A percentile compares a stretch with the other conserved stretches of the same genome.
phyloP scores from a whole-genome alignment of 2,113 vertebrate species.

The Aepyceros melampus region DNA sequence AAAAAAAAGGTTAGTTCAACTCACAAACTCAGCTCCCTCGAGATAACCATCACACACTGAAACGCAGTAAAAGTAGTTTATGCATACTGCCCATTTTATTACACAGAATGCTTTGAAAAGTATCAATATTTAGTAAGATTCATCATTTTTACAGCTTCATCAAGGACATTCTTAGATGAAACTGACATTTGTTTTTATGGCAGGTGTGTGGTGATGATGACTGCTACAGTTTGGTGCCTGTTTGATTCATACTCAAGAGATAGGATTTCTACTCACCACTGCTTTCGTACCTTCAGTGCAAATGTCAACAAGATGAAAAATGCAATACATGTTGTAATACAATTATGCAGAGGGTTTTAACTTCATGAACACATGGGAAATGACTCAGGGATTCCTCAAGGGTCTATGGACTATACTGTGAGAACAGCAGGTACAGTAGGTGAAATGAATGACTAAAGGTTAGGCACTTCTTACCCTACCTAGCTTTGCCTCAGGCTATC shows the following conservation, averaged over 20 bases:
- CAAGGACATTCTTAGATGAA: not conserved
- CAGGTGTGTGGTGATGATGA: not conserved
- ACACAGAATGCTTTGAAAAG: not conserved
- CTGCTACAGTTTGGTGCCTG: accelerated
- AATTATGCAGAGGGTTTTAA: not conserved
- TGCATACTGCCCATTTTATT: not conserved
- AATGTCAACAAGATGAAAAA: not conserved
- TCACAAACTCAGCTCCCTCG: not conserved
- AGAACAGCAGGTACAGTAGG: not conserved
- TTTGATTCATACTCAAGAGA: not conserved
- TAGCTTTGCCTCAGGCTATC: not conserved
- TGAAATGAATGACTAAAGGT: not conserved
- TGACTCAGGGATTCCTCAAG: not conserved
- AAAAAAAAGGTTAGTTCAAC: conserved; percentile 11
- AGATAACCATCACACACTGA: not conserved
- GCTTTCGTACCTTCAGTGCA: not conserved
- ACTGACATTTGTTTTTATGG: not conserved
- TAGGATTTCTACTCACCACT: not conserved
- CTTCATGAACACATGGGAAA: not conserved
- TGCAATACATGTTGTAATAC: not conserved
- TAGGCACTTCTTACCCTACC: not conserved
- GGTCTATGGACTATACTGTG: not conserved
- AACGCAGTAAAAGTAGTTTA: not conserved
- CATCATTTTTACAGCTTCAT: not conserved
- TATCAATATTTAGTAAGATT: conserved; percentile 27